A percentile compares a stretch with the other conserved stretches of the same genome.
Evolutionary conservation across 2,113 vertebrate species (phyloP).

Genomic region (Chascanopsetta lugubris): DNA sequence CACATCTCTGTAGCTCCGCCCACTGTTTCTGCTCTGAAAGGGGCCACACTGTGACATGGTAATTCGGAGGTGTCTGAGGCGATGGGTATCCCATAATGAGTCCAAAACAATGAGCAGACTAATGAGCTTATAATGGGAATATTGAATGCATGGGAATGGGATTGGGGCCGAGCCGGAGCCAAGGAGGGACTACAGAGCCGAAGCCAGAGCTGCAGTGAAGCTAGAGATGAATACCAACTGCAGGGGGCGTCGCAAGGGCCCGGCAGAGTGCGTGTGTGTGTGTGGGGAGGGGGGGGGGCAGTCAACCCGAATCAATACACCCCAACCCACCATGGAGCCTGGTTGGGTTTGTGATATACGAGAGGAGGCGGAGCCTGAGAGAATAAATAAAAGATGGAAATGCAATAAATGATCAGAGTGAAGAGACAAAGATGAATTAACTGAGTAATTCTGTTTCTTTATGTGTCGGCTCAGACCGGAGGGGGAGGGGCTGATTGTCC

Average conservation of each 20-base stretch:
- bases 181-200: conserved; percentile 68
- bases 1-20: conserved; percentile 52
- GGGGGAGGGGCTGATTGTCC: conserved; percentile 66
- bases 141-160: conserved; percentile 80
- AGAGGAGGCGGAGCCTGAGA: conserved; percentile 69
- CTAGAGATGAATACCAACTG: conserved; percentile 71
- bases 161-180: conserved; percentile 67
- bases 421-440: conserved; percentile 76
- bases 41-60: conserved; percentile 67
- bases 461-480: conserved; percentile 53
- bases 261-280: conserved; percentile 34
- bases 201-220: conserved; percentile 72
- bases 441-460: conserved; percentile 66
- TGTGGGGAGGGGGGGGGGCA: conserved; percentile 52
- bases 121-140: conserved; percentile 81
- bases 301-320: conserved; percentile 75
- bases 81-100: conserved; percentile 78
- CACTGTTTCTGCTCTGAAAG: conserved; percentile 50
- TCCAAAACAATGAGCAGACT: conserved; percentile 73
- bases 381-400: conserved; percentile 83
- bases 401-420: conserved; percentile 74
- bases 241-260: conserved; percentile 50
- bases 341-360: conserved; percentile 72
- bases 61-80: conserved; percentile 75
- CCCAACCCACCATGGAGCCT: conserved; percentile 68